Evolutionary conservation across 2,888 invertebrate species (phyloP).

Genomic region (Erebia palarica): DNA sequence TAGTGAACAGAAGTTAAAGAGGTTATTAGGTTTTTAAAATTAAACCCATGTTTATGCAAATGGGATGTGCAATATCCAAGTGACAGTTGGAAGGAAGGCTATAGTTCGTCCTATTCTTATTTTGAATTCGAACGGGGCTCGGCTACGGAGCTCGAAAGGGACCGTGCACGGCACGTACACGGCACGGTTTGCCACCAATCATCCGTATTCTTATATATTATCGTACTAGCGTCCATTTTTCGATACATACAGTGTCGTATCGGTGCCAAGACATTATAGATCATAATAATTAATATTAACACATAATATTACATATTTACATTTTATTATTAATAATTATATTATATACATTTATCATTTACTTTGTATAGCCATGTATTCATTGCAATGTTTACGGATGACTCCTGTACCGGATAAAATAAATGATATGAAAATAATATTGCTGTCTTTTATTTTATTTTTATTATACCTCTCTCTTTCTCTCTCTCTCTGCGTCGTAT

Average conservation of each 20-base stretch:
- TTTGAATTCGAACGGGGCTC: not conserved
- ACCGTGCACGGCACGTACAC: not conserved
- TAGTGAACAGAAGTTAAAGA: no score
- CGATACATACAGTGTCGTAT: slow-evolving; percentile 59
- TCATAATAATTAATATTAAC: slow-evolving; percentile 59
- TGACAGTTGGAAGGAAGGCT: no score
- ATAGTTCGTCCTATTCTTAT: no score
- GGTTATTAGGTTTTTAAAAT: no score
- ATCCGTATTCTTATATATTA: slow-evolving; percentile 27
- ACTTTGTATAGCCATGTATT: slow-evolving; percentile 74
- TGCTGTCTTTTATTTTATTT: slow-evolving; percentile 45
- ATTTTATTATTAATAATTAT: slow-evolving; percentile 54
- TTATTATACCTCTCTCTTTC: not conserved
- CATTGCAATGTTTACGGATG: slow-evolving; percentile 75
- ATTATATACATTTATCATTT: slow-evolving; percentile 71
- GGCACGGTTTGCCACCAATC: slow-evolving; percentile 25
- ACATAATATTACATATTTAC: slow-evolving; percentile 69
- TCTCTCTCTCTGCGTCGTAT: not conserved
- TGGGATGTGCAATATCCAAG: no score
- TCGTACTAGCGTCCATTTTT: slow-evolving; percentile 63
- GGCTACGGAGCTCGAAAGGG: not conserved
- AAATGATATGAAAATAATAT: slow-evolving; percentile 61
- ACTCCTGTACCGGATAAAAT: slow-evolving; percentile 73
- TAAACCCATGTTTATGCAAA: no score
- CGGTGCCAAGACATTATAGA: slow-evolving; percentile 66